Evolutionary conservation across 2,113 vertebrate species (phyloP).

Genomic region (Serilophus lunatus): DNA sequence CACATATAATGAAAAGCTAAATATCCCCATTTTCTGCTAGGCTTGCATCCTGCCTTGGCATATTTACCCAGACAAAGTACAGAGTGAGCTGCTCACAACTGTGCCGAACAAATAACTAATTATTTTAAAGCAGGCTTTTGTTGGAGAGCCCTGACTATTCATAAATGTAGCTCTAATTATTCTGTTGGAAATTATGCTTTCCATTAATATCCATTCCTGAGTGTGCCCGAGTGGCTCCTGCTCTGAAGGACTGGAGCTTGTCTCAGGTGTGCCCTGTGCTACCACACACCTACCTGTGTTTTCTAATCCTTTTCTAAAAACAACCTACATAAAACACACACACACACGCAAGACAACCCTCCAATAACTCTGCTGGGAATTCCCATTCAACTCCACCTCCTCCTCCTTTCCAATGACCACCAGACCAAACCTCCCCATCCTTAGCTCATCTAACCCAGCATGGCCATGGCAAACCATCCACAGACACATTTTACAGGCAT

Average conservation of each 20-base stretch:
- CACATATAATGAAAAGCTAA: not conserved
- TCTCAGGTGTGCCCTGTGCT: not conserved
- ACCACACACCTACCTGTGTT: fast-evolving
- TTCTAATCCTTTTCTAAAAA: not conserved
- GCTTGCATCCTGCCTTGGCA: not conserved
- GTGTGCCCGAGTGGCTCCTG: not conserved
- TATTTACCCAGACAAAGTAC: not conserved
- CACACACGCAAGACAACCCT: not conserved
- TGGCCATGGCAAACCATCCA: not conserved
- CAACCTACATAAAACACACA: not conserved
- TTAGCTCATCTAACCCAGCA: not conserved
- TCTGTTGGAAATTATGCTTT: not conserved
- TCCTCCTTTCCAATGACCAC: not conserved
- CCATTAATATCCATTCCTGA: not conserved
- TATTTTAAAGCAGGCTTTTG: not conserved
- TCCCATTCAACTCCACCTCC: not conserved
- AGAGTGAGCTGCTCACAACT: not conserved
- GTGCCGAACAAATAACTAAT: not conserved
- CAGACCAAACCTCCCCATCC: fast-evolving
- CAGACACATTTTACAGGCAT: not conserved
- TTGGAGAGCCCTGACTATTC: not conserved
- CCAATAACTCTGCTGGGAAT: not conserved
- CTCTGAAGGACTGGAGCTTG: not conserved
- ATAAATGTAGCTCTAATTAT: not conserved
- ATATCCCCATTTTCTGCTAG: not conserved